Evolutionary conservation across 2,888 invertebrate genomes (phyloP).

Genomic region (Amphimallon solstitiale): DNA sequence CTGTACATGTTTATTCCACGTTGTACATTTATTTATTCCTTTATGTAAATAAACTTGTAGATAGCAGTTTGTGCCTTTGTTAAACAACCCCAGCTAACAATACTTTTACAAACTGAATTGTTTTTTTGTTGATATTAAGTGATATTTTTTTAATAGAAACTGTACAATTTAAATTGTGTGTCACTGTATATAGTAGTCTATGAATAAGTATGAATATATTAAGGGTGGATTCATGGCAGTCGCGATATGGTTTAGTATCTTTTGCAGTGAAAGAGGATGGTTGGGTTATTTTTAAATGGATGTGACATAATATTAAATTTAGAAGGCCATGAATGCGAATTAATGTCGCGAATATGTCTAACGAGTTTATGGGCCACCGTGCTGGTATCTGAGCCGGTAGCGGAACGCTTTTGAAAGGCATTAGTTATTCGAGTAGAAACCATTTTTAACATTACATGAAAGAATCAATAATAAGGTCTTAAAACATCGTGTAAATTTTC

Average conservation of each 20-base stretch:
- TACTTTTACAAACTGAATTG: too few relatives aligned
- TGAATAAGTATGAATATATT: neutral
- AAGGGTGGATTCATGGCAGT: conserved; percentile 9
- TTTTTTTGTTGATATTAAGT: too few relatives aligned
- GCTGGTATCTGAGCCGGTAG: neutral
- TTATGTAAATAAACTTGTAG: too few relatives aligned
- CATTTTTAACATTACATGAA: conserved; percentile 19
- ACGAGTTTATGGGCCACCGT: conserved; percentile 24
- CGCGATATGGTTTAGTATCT: conserved; percentile 30
- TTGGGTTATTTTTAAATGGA: conserved; percentile 38
- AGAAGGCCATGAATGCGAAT: conserved; percentile 33
- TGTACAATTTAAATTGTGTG: too few relatives aligned
- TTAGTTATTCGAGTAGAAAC: conserved; percentile 22
- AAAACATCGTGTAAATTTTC: conserved; percentile 9
- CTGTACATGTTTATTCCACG: too few relatives aligned
- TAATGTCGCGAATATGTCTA: conserved; percentile 33
- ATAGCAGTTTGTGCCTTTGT: too few relatives aligned
- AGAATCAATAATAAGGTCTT: conserved; percentile 26
- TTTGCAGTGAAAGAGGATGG: conserved; percentile 21
- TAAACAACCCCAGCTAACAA: too few relatives aligned
- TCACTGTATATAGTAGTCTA: neutral
- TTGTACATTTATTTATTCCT: too few relatives aligned
- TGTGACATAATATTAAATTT: conserved; percentile 37
- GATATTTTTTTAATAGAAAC: too few relatives aligned
- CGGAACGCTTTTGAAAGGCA: neutral